Percentiles rank a stretch among this genome's conserved stretches.
Evolutionary conservation across 2,113 vertebrate species (phyloP).

Genomic region (Alexandromys fortis): DNA sequence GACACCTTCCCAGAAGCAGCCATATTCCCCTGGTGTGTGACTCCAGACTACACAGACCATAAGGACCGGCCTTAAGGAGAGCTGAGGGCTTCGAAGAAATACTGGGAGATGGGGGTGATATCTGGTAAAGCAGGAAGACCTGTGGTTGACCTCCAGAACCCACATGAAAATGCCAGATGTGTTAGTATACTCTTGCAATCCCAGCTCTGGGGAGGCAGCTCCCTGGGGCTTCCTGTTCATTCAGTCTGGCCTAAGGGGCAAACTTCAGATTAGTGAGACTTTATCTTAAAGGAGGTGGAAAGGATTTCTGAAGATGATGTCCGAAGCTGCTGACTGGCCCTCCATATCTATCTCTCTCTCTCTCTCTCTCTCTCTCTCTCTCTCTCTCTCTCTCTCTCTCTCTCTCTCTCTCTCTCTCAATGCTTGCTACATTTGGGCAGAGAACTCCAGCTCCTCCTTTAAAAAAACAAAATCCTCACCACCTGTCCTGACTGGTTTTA

Average conservation of each 20-base stretch:
- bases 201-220: background rate
- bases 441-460: background rate
- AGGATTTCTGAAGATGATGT: background rate
- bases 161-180: background rate
- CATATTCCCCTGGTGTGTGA: background rate
- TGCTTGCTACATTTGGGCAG: background rate
- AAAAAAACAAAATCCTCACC: background rate
- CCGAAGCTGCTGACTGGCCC: background rate
- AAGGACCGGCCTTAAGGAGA: background rate
- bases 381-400: too few relatives aligned
- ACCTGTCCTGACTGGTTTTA: too few relatives aligned
- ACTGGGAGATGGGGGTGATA: background rate
- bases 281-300: background rate
- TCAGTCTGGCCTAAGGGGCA: background rate
- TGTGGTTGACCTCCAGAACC: background rate
- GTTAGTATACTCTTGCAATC: background rate
- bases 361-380: background rate
- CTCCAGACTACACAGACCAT: background rate
- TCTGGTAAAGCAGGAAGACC: background rate
- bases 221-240: background rate
- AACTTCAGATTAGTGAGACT: background rate
- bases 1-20: background rate
- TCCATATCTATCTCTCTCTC: rapidly evolving
- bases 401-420: background rate
- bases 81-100: background rate